Evolutionary conservation across 2,797 vertebrate genomes (phyloP), one percentile per base, ranked within the genome.

Genomic region (Helicolenus hilgendorfi): DNA sequence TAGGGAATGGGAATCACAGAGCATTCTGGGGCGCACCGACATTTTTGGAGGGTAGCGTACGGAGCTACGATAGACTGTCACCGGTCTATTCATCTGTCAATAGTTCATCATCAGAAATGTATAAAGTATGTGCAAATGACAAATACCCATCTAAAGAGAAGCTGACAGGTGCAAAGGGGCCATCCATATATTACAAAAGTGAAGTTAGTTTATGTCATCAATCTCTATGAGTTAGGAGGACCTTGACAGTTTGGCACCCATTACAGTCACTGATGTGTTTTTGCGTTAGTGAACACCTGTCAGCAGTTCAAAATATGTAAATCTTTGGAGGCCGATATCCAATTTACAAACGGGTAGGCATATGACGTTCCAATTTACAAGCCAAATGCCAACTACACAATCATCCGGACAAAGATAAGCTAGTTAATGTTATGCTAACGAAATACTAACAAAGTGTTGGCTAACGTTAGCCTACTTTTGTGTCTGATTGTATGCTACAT

Each of bases 1-100:
- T 58, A 59, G 45, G 45, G 45, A 53, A 53, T 53, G 45, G 45
- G 45, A 53, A 20, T 20, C 45, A n/a, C 18, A 20, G 18, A 53
- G 45, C 0, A 53, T 53, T 53, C 45, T 20, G 45, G 1, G 45
- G 0, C 18, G 3, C 18, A 18, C 3, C 18, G 8, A n/a, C 45
- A 53, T 53, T 53, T 53, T 53, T 53, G 45, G 45, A 53, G 45
- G 18, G 1, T 53, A 53, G 45, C 45, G 45, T 53, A 2, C 5
- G 14, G 38, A 41, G 38, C 14, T 41, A 3, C 38, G 45, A 20
- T 20, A 49, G 45, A 49, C 41, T 18, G 38, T 45, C 38, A 45
- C 38, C 1, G 41, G 41, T 45, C 0, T 45, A 45, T 18, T 18
- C 41, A 35, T 85, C 24, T 85, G 41, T 45, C 15, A 45, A 18